Evolutionary conservation across 2,113 vertebrate genomes (phyloP), one percentile per base, ranked within the genome.

Genomic region (Lota lota): DNA sequence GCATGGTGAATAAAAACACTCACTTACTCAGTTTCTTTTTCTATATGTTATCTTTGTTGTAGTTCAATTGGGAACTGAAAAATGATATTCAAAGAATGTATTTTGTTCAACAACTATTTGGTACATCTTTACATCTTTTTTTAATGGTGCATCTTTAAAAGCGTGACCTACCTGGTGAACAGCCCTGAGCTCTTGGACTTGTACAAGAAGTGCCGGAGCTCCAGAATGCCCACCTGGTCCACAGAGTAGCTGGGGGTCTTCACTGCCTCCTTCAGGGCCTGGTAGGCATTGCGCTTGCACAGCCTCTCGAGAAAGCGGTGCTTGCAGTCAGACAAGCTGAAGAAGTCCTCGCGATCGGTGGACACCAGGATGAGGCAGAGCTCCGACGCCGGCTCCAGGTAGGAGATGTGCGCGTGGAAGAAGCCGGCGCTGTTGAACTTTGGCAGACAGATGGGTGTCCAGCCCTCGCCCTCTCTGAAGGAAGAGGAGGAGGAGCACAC

Each of bases 111-210:
- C n/a, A n/a, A n/a, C n/a, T n/a, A n/a, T n/a, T n/a, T n/a, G n/a
- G n/a, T n/a, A n/a, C n/a, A n/a, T n/a, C n/a, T 47, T 12, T 11
- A 47, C 8, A 8, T 14, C 12, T 10, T 47, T 10, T 47, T 47
- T 12, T 33, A 33, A 33, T 33, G 40, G 40, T 47, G 10, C 40
- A 11, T 47, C 10, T 47, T 47, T 47, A 47, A 47, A 47, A 10
- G 12, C 40, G 40, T 53, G n/a, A 16, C 95, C 91, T 83, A 99
- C 97, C 97, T 97, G 89, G 97, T 99, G 87, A 97, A 99, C 70
- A 99, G 93, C 28, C 96, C 96, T 0, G 97, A 98, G 89, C 97
- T 99, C 91, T 97, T 99, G 10, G 96, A 98, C 80, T 99, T 99
- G 87, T 99, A 99, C 80, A 99, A 91, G 87, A 99, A 99, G 89